Evolutionary conservation across 1,140 invertebrate genomes (phyloP), one percentile per base, ranked within the genome.

Genomic region (Zaprionus ghesquierei): DNA sequence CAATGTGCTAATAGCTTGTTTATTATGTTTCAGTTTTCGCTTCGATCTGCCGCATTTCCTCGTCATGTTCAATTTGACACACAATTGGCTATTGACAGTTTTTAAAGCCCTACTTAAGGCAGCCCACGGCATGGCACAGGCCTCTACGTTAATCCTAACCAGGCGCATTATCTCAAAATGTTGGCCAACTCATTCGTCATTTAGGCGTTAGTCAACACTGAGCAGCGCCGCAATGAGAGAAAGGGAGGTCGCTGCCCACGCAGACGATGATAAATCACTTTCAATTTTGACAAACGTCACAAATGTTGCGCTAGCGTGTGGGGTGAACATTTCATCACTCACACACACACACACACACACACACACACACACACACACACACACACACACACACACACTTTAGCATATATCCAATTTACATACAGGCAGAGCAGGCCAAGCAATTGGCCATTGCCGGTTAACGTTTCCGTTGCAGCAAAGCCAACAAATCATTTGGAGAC

Each of bases 281-380:
- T 86, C 79, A 87, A 87, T 86, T 86, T 81, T 87, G 82, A 87
- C 81, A 87, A 87, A 86, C 82, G 79, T 86, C 79, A 77, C 81
- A 86, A 86, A 79, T 87, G 78, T 79, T 75, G 64, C 75, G 58
- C 75, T 75, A 69, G 38, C 44, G 35, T n/a, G 61, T n/a, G 61
- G 25, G 12, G 33, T 23, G 69, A 62, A 75, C 77, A 86, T 85
- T 86, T 85, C 81, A 75, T 77, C 81, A 73, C 69, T 35, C 62
- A 77, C 44, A 63, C 69, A 63, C 55, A 51, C 56, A n/a, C 15
- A 35, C 33, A 29, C 61, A 53, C 46, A 49, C 23, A 29, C 22
- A 72, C 53, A 49, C 54, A 13, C 13, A 35, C 9, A n/a, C n/a
- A n/a, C n/a, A n/a, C n/a, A 63, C 70, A 41, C 53, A 18, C 15